Evolutionary conservation across 2,888 invertebrate genomes (phyloP), one percentile per base, ranked within the genome.

Genomic region (Melinopterus prodromus): DNA sequence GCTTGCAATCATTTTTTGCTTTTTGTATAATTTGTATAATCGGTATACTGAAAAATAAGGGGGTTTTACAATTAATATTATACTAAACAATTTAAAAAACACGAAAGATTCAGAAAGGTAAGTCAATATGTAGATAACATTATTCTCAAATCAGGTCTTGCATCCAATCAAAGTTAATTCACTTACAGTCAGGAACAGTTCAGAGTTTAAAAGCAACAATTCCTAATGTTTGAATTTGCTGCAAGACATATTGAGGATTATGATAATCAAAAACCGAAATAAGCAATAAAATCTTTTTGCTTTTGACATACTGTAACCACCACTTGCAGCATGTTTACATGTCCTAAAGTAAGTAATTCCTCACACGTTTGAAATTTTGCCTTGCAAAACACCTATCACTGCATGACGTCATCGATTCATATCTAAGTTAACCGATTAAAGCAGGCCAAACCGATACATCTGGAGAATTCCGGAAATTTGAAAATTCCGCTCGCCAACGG

Each of bases 401-500:
- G 53, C 53, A 53, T 53, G 53, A 53, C 53, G 53, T 53, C 53
- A 53, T 53, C 53, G 7, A 53, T 53, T 53, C 53, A 53, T 53
- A 53, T 53, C 53, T 53, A 53, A 53, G 53, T 53, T 53, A 53
- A 53, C 12, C 74, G 7, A 35, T 74, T 74, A 71, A 26, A 38
- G 36, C 77, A 79, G 79, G 71, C 71, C 12, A 81, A 79, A 69
- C 79, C 80, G 1, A 75, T 84, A 7, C 80, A 82, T 37, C 69
- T 81, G 7, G 82, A 83, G 70, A 78, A 81, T 16, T 71, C 82
- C 86, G 92, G 94, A 37, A 95, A 96, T 87, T 92, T 98, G 79
- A 96, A 97, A 88, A 97, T 97, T 85, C 95, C 96, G 1, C 90
- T 98, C 84, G 94, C 96, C 78, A 96, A 97, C 88, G 97, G 97